Evolutionary conservation across 2,797 vertebrate genomes (phyloP), one percentile per base, ranked within the genome.

Genomic region (Furcifer pardalis): DNA sequence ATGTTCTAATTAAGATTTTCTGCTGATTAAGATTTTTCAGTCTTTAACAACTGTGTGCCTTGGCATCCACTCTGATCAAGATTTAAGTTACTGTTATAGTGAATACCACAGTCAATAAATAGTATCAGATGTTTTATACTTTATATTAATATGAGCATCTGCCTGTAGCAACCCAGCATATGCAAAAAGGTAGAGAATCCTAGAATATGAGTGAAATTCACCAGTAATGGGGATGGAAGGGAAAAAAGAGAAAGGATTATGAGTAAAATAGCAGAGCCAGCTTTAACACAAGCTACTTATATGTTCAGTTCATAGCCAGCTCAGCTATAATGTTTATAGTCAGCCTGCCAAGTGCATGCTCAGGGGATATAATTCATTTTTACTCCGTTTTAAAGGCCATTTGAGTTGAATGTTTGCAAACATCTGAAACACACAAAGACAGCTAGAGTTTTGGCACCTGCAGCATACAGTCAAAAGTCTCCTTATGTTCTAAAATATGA

Each of bases 301-400:
- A 44, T 52, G 46, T 46, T 74, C 71, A 56, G 56, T 86, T 82
- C 74, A 52, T 42, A 62, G 42, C 74, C 65, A 72, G 32, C n/a
- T 66, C 65, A 72, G 66, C 46, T 77, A 66, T 52, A 77, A 21
- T 72, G 63, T 76, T 86, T 76, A 76, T 59, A 69, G 63, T 46
- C 59, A 40, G 40, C 17, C 65, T 86, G 84, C 84, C 79, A 71
- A 72, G 59, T 40, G 19, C 42, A 27, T 71, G 66, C 74, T 77
- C 32, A n/a, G 42, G 63, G 65, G 63, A 86, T 60, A 77, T 72
- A 82, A 77, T 1, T 72, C 65, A 52, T 79, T 84, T 84, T 63
- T 59, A 78, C 77, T 49, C 76, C 72, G 72, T 84, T 84, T 73
- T 72, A 84, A 79, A 79, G 76, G 66, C 76, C 68, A 37, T 71